Base-by-base conservation (phyloP, 2,888 invertebrate genomes). In the Campaea margaritaria region DNA sequence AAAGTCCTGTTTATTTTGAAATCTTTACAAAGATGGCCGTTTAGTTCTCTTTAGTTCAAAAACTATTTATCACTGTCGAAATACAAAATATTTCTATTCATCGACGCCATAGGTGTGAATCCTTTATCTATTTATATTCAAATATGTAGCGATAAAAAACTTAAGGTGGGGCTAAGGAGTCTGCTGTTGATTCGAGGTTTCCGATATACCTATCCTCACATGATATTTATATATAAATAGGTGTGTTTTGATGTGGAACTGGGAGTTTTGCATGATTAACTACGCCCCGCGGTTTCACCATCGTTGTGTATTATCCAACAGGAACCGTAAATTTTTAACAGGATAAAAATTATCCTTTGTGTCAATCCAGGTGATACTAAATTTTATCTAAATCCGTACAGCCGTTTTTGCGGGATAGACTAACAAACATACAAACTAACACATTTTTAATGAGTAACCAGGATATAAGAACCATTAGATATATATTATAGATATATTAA, bases 11-110 rank as follows among this genome's bases (percentile, higher is more conserved):
- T 31, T 9, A 31, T 31, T 31, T 31, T 10, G 31, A 14, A 36
- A 31, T 42, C 34, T 46, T 47, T 56, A 58, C 34, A 59, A 65
- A 66, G 39, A 61, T 64, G 63, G 56, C 51, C 64, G 64, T 67
- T 65, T 69, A 60, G 62, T 63, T 50, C 44, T 46, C 46, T 47
- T 56, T 58, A 46, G 50, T 54, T 38, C 46, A 41, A 55, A 21
- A 28, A 5, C 56, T 50, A 62, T 69, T 69, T 57, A 62, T 69
- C 65, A 60, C 45, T 61, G 62, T 58, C 60, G 15, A 14, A 43
- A 52, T 41, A 65, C 51, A 62, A 60, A 62, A 64, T 48, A 47
- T 58, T 49, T 36, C 36, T 13, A 63, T 63, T 55, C 49, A 63
- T 49, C 15, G 21, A 62, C 65, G 4, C 55, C 55, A 43, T 48